These are phyloP conservation scores for Platyura marginata DNA, from an alignment of 1,140 invertebrate genomes.

Conservation along the genomic window DNA sequence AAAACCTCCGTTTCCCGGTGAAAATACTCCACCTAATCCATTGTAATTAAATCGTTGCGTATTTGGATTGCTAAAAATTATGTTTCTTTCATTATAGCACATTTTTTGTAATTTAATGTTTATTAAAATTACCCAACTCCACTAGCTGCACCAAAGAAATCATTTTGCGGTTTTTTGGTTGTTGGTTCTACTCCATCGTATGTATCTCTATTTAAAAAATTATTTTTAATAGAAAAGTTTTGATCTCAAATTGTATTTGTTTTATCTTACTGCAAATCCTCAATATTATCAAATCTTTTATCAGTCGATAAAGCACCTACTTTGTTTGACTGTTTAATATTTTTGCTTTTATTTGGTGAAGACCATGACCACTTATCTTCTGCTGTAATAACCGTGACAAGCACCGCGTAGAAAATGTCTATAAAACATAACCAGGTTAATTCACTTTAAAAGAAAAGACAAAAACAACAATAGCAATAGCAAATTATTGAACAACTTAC, in stretches of 20 bases:
- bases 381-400: neutral
- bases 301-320: too few species aligned
- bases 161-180: constrained; percentile 1
- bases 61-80: neutral
- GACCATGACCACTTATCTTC: neutral
- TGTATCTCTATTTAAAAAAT: neutral
- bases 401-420: neutral
- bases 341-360: neutral
- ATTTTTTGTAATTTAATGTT: too few species aligned
- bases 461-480: too few species aligned
- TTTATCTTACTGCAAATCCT: neutral
- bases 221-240: too few species aligned
- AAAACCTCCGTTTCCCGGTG: neutral
- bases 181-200: constrained; percentile 4
- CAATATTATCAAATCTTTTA: too few species aligned
- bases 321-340: too few species aligned
- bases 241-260: neutral
- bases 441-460: too few species aligned
- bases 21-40: neutral
- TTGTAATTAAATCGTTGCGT: neutral
- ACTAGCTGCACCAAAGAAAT: neutral
- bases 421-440: too few species aligned
- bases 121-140: neutral
- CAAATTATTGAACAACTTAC: too few species aligned
- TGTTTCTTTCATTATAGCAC: too few species aligned